phyloP scores from a whole-genome alignment of 2,113 vertebrate genomes.

The Pollimyrus isidori region DNA sequence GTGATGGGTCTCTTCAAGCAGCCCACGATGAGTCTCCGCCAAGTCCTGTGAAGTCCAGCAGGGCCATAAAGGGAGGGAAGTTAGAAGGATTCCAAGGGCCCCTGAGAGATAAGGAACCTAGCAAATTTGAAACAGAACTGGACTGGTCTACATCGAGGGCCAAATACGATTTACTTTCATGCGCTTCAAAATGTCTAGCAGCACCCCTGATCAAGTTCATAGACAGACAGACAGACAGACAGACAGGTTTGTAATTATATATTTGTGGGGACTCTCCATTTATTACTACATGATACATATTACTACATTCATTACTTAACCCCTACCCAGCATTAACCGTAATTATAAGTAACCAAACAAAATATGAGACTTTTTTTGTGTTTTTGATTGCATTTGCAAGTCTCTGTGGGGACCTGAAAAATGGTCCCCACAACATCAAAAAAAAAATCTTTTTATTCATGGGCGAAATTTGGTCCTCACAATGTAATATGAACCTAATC shows the following conservation, averaged over 20 bases:
- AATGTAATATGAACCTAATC: no score
- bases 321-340: no score
- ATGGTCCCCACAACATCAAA: no score
- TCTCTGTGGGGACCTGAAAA: no score
- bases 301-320: no score
- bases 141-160: neutral
- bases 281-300: no score
- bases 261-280: no score
- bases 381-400: no score
- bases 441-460: no score
- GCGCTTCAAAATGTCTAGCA: neutral
- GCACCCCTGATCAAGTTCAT: neutral
- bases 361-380: no score
- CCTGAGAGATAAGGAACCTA: neutral
- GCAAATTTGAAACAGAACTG: neutral
- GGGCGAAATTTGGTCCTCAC: no score
- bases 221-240: neutral
- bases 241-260: neutral
- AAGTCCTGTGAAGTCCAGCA: slow-evolving; percentile 62
- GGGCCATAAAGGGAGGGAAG: neutral
- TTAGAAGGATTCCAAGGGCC: neutral
- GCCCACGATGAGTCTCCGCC: slow-evolving; percentile 57
- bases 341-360: no score
- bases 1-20: slow-evolving; percentile 65
- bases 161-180: neutral